Percentiles rank a stretch among this genome's conserved stretches.
Evolutionary conservation across 2,113 vertebrate species (phyloP).

Genomic region (Solea solea): DNA sequence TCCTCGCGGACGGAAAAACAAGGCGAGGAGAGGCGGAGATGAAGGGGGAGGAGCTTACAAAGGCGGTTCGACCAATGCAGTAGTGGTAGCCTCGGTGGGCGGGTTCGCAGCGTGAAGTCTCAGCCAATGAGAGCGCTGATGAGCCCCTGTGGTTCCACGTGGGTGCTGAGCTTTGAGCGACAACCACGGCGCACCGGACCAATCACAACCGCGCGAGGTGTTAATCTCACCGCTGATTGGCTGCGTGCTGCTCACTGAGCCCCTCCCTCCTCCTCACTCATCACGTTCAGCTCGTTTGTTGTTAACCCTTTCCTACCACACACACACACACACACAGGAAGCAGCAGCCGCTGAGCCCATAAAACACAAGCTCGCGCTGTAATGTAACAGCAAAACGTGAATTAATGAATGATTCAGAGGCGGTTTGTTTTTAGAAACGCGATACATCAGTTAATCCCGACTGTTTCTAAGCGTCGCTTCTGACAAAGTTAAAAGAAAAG

Average conservation of each 20-base stretch:
- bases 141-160: slow-evolving; percentile 75
- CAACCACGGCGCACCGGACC: slow-evolving; percentile 57
- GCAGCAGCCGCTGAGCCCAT: slow-evolving; percentile 51
- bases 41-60: slow-evolving; percentile 1
- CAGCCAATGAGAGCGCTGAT: slow-evolving; percentile 57
- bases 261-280: slow-evolving; percentile 69
- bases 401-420: slow-evolving; percentile 78
- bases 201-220: slow-evolving; percentile 74
- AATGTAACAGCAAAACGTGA: slow-evolving; percentile 75
- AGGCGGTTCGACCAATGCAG: slow-evolving; percentile 69
- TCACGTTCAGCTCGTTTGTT: slow-evolving; percentile 68
- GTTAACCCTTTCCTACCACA: slow-evolving; percentile 82
- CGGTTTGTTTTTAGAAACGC: slow-evolving; percentile 74
- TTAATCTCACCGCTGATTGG: slow-evolving; percentile 82
- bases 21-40: slow-evolving; percentile 13
- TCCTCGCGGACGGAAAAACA: slow-evolving; percentile 78
- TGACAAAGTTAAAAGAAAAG: slow-evolving; percentile 62
- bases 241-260: slow-evolving; percentile 64
- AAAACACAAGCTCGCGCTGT: slow-evolving; percentile 67
- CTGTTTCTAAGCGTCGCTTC: slow-evolving; percentile 66
- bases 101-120: slow-evolving; percentile 23
- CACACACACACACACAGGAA: slow-evolving; percentile 59
- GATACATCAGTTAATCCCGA: slow-evolving; percentile 71
- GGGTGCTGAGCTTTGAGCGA: slow-evolving; percentile 66
- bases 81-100: slow-evolving; percentile 5